phyloP scores from a whole-genome alignment of 2,888 invertebrate genomes.

The Cryptus viduatorius region DNA sequence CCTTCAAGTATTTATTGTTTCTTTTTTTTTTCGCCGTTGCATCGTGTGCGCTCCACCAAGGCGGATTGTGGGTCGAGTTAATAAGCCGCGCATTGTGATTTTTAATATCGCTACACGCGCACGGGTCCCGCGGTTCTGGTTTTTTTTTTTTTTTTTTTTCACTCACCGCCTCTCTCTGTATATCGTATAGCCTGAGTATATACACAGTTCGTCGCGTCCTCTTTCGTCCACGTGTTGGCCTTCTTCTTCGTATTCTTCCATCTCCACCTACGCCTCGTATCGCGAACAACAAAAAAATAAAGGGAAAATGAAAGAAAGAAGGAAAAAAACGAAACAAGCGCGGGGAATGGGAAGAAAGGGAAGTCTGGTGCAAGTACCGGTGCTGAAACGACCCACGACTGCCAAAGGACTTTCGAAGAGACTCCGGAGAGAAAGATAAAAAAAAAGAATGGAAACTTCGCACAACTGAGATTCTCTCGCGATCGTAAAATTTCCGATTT shows the following conservation, averaged over 20 bases:
- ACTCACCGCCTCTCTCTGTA: conserved; percentile 34
- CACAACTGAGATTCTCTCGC: conserved; percentile 38
- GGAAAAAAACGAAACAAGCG: conserved; percentile 51
- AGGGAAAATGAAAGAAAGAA: conserved; percentile 52
- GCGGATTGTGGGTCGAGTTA: conserved; percentile 80
- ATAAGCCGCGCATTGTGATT: conserved; percentile 81
- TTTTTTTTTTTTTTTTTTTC: conserved; percentile 20
- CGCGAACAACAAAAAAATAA: conserved; percentile 54
- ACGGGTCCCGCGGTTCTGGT: conserved; percentile 68
- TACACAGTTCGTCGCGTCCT: conserved; percentile 53
- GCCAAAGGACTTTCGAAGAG: conserved; percentile 30
- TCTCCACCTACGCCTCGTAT: conserved; percentile 60
- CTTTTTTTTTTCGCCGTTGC: conserved; percentile 6
- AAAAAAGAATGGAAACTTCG: conserved; percentile 26
- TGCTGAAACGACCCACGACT: conserved; percentile 45
- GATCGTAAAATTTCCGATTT: conserved; percentile 71
- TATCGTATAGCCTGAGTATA: conserved; percentile 23
- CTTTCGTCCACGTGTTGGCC: conserved; percentile 61
- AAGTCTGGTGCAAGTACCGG: conserved; percentile 57
- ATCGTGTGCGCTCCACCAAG: conserved; percentile 35
- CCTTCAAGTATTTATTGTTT: conserved; percentile 4
- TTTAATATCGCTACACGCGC: conserved; percentile 78
- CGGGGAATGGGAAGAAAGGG: conserved; percentile 62
- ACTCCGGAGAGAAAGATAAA: conserved; percentile 1
- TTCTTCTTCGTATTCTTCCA: conserved; percentile 52